Evolutionary conservation across 2,113 vertebrate genomes (phyloP).

Genomic region (Eurypyga helias): DNA sequence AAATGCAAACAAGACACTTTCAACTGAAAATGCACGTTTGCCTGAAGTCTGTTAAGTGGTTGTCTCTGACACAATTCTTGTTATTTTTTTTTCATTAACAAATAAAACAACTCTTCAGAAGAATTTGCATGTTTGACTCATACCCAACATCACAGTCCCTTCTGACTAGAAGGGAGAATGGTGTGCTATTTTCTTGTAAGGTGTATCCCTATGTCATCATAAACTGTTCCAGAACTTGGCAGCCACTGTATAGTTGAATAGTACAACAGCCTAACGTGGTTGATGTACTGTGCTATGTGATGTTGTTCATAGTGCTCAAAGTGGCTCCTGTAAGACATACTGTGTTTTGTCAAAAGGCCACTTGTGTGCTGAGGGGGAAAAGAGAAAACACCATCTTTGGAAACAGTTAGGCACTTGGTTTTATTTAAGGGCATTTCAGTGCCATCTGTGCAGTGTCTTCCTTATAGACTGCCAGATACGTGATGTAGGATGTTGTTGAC

Average conservation of each 20-base stretch:
- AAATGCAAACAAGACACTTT: background rate
- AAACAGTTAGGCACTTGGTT: background rate
- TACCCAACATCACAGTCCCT: background rate
- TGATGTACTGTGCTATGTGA: background rate
- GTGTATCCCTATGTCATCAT: background rate
- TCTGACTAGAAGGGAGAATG: background rate
- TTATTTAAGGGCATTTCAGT: background rate
- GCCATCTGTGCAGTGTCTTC: background rate
- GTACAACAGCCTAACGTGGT: background rate
- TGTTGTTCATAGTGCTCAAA: background rate
- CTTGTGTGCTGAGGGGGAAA: background rate
- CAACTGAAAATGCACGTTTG: background rate
- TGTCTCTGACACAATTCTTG: background rate
- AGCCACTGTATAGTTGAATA: background rate
- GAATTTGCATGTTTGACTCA: background rate
- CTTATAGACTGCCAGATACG: background rate
- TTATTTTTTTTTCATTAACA: background rate
- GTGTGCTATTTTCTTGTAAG: background rate
- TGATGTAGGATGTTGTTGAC: background rate
- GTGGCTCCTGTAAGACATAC: background rate
- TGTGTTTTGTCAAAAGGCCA: background rate
- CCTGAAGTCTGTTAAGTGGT: background rate
- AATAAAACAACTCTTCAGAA: background rate
- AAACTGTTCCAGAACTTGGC: background rate
- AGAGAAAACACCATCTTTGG: background rate